A percentile compares a stretch with the other conserved stretches of the same genome.
Evolutionary conservation across 2,113 vertebrate species (phyloP).

Genomic region (Potamarius usumacintae): DNA sequence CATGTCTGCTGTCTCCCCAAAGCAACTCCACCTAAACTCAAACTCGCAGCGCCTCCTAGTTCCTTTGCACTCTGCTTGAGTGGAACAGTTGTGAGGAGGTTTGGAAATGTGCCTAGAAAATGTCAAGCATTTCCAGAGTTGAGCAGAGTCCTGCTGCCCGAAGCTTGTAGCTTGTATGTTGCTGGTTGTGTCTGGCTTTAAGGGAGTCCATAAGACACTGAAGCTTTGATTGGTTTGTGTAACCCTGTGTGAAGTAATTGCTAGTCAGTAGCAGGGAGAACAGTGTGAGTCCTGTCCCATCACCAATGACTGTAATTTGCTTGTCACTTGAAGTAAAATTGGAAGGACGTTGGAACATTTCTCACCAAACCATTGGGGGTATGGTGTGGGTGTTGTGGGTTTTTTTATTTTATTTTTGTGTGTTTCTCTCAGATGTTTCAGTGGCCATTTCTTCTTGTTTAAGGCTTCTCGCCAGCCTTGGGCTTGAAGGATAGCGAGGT

Average conservation of each 20-base stretch:
- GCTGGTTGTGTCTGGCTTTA: background rate
- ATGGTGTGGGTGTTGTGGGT: no score
- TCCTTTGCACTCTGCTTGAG: slow-evolving; percentile 6
- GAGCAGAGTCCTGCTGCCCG: background rate
- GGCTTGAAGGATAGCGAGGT: background rate
- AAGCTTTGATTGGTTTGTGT: background rate
- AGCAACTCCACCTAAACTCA: background rate
- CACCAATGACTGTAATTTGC: background rate
- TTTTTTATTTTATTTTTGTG: no score
- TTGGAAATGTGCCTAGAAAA: slow-evolving; percentile 27
- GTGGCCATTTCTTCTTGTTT: background rate
- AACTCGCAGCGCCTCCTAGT: background rate
- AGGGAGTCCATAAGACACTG: background rate
- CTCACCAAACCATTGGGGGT: no score
- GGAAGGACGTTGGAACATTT: background rate
- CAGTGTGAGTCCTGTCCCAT: background rate
- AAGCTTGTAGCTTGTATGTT: background rate
- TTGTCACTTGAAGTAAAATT: background rate
- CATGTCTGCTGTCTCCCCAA: background rate
- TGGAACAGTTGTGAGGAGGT: slow-evolving; percentile 29
- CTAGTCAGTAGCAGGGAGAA: background rate
- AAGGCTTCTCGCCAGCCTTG: background rate
- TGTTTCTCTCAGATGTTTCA: background rate
- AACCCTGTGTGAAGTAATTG: background rate
- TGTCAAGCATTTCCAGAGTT: background rate